phyloP scores from a whole-genome alignment of 2,888 invertebrate genomes.

The Polydrusus tereticollis region DNA sequence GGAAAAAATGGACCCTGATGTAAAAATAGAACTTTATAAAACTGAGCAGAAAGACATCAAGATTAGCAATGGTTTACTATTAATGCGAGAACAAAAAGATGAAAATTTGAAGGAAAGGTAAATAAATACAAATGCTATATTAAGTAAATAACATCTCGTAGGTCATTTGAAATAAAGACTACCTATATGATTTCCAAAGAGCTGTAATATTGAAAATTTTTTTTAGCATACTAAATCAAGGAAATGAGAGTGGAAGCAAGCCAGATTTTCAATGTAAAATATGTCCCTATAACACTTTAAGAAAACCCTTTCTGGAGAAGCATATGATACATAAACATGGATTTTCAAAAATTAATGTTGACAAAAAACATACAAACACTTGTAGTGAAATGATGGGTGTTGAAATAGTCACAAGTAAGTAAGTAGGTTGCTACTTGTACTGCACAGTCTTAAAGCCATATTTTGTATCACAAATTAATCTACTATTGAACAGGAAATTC shows the following conservation, averaged over 20 bases:
- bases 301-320: constrained; percentile 22
- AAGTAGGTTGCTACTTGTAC: no score
- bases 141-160: no score
- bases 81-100: not conserved
- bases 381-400: not conserved
- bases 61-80: not conserved
- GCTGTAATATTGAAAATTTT: no score
- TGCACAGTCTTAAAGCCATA: no score
- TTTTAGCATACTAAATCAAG: not conserved
- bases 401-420: not conserved
- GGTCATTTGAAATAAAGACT: no score
- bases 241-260: no score
- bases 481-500: no score
- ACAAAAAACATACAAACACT: not conserved
- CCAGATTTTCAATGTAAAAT: constrained; percentile 25
- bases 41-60: not conserved
- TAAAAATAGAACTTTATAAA: not conserved
- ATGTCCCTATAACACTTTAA: constrained; percentile 24
- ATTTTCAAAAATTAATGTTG: not conserved
- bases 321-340: constrained; percentile 27
- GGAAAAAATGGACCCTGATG: not conserved
- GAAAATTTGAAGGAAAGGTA: not conserved
- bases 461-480: no score
- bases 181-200: no score
- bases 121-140: no score